These are phyloP conservation scores for Maniola jurtina DNA, from an alignment of 1,140 invertebrate genomes.

Conservation along the genomic window DNA sequence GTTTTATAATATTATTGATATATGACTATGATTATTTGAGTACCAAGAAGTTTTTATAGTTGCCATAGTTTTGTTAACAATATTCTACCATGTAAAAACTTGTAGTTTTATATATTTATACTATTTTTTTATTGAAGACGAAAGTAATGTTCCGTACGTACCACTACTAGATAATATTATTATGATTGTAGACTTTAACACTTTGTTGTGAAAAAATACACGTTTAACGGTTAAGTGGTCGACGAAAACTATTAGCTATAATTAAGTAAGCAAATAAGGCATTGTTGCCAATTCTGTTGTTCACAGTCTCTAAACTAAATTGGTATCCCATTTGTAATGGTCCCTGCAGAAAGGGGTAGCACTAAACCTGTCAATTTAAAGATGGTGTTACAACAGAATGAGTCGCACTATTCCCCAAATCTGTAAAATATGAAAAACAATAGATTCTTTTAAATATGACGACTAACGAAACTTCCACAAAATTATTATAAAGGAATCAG, in stretches of 20 bases:
- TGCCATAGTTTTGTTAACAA: not conserved
- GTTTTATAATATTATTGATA: not conserved
- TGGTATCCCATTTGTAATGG: too few relatives aligned
- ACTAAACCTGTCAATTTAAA: too few relatives aligned
- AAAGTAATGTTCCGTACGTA: not conserved
- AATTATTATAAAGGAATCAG: too few relatives aligned
- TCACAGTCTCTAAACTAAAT: too few relatives aligned
- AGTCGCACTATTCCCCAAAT: too few relatives aligned
- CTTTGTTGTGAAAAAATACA: not conserved
- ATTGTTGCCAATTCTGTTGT: not conserved
- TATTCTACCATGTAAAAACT: conserved; percentile 3
- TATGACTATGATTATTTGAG: not conserved
- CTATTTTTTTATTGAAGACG: not conserved
- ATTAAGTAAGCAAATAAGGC: not conserved
- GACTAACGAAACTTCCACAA: too few relatives aligned
- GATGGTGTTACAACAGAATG: too few relatives aligned
- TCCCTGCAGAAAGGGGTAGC: too few relatives aligned
- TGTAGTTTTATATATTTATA: not conserved
- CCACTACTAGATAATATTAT: not conserved
- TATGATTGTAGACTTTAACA: too few relatives aligned
- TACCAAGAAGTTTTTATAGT: not conserved
- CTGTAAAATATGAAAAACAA: too few relatives aligned
- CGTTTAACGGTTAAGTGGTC: not conserved
- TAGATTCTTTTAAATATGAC: too few relatives aligned
- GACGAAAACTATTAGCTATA: not conserved